These are phyloP conservation scores for Cylas formicarius DNA, from an alignment of 1,140 invertebrate species.

Conservation along the genomic window DNA sequence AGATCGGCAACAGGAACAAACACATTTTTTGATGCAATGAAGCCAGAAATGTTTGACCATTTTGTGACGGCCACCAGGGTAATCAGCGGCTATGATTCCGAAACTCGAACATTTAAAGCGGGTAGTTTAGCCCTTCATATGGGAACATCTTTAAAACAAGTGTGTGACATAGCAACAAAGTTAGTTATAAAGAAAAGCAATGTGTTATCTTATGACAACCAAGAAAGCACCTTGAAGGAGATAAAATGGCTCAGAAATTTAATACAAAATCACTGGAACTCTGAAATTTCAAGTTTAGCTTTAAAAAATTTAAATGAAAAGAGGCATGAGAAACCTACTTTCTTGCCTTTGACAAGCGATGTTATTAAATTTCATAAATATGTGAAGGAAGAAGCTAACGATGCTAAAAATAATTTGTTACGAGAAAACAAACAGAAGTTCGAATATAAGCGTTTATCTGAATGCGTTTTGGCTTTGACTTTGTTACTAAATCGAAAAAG, in stretches of 20 bases:
- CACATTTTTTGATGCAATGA: conserved; percentile 15
- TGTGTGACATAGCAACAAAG: conserved; percentile 20
- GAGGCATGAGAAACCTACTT: conserved; percentile 21
- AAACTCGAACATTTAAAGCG: conserved; percentile 21
- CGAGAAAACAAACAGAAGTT: conserved; percentile 4
- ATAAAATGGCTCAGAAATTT: conserved; percentile 24
- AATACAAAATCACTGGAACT: conserved; percentile 22
- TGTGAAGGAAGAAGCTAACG: conserved; percentile 14
- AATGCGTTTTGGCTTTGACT: conserved; percentile 17
- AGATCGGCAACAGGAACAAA: conserved; percentile 4
- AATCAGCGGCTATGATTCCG: conserved; percentile 20
- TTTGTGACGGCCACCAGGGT: conserved; percentile 21
- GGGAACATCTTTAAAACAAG: conserved; percentile 15
- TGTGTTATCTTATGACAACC: conserved; percentile 7
- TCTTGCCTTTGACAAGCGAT: conserved; percentile 19
- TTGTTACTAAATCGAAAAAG: conserved; percentile 22
- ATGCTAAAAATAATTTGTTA: conserved; percentile 10
- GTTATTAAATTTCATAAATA: conserved; percentile 23
- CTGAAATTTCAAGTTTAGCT: conserved; percentile 24
- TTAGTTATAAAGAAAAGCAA: conserved; percentile 21
- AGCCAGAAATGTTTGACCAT: conserved; percentile 25
- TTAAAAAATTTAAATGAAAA: conserved; percentile 26
- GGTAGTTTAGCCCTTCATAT: conserved; percentile 26
- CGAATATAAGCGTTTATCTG: conserved; percentile 9
- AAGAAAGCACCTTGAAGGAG: conserved; percentile 16